Conservation (phyloP, 2,113 vertebrate genomes). For the Chlorocebus sabaeus region DNA sequence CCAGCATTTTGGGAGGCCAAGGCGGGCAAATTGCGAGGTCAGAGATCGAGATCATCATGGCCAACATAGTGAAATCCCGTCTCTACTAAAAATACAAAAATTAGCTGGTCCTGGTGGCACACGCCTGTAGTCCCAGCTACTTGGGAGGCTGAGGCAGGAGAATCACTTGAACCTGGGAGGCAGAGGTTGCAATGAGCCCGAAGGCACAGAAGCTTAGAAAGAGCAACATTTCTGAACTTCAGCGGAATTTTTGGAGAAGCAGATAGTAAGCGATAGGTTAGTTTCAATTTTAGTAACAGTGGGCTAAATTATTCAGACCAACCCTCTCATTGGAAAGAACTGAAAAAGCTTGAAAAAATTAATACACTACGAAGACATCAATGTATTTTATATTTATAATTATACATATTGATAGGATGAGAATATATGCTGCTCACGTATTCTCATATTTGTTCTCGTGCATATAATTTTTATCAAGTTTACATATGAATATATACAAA, state of each 20-base stretch:
- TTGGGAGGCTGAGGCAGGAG: no score
- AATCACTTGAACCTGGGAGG: no score
- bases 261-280: neutral
- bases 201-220: neutral
- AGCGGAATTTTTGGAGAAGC: neutral
- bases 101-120: no score
- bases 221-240: neutral
- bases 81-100: no score
- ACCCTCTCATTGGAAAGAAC: neutral
- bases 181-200: no score
- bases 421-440: neutral
- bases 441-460: neutral
- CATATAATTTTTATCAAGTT: neutral
- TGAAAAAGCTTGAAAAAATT: neutral
- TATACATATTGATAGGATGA: no score
- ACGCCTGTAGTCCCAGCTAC: no score
- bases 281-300: neutral
- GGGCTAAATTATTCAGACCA: neutral
- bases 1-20: no score
- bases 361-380: neutral
- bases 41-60: no score
- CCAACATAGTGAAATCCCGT: no score
- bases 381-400: neutral
- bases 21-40: no score
- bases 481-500: neutral